A percentile compares a stretch with the other conserved stretches of the same genome.
These are phyloP conservation scores for Camelus bactrianus DNA, from an alignment of 2,113 vertebrate genomes.

Conservation along the genomic window DNA sequence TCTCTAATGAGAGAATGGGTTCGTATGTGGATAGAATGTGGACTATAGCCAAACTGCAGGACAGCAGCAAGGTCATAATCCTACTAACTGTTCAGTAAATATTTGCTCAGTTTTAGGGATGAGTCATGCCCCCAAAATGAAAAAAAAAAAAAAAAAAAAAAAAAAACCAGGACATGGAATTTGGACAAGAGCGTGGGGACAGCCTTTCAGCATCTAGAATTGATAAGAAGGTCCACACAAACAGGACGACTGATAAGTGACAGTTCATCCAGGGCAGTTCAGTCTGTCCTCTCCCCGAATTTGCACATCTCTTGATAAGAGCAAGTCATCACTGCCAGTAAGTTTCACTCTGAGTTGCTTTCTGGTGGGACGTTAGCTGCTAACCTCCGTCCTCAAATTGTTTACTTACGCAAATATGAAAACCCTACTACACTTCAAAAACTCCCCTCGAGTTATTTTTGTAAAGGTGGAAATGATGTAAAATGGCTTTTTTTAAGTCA, in stretches of 20 bases:
- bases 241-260: not conserved
- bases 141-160: not conserved
- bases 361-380: not conserved
- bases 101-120: constrained; percentile 12
- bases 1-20: not conserved
- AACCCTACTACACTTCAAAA: not conserved
- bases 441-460: not conserved
- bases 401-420: not conserved
- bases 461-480: not conserved
- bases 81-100: not conserved
- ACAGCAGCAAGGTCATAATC: not conserved
- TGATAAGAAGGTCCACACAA: not conserved
- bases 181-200: not conserved
- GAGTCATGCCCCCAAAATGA: not conserved
- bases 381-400: not conserved
- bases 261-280: not conserved
- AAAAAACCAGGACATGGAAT: not conserved
- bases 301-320: not conserved
- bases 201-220: not conserved
- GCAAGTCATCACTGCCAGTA: not conserved
- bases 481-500: not conserved
- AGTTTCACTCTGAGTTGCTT: not conserved
- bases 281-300: not conserved
- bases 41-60: not conserved
- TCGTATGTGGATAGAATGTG: not conserved